Evolutionary conservation across 2,797 vertebrate species (phyloP).

Genomic region (Tenualosa thibaudeaui): DNA sequence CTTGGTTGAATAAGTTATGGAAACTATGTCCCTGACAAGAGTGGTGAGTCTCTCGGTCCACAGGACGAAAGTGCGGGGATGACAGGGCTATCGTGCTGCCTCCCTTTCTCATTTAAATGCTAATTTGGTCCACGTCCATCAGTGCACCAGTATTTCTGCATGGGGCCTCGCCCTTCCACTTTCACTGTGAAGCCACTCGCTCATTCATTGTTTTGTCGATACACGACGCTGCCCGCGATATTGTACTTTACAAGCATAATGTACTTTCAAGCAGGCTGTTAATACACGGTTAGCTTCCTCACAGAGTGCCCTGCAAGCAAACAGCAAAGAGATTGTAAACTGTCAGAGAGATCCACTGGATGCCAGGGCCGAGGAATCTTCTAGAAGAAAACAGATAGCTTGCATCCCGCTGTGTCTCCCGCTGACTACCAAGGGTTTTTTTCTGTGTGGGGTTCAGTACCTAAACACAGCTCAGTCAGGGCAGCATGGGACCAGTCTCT

Average conservation of each 20-base stretch:
- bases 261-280: neutral
- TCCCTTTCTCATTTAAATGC: slow-evolving; percentile 26
- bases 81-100: neutral
- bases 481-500: neutral
- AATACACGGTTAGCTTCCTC: neutral
- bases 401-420: neutral
- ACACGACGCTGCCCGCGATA: neutral
- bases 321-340: neutral
- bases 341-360: neutral
- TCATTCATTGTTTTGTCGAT: slow-evolving; percentile 9
- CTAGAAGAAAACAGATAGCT: neutral
- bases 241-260: neutral
- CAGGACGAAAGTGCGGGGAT: neutral
- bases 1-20: slow-evolving; percentile 59
- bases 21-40: slow-evolving; percentile 42
- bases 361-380: slow-evolving; percentile 4
- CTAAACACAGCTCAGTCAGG: neutral
- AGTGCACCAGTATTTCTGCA: neutral
- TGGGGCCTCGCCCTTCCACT: neutral
- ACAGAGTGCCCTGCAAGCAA: neutral
- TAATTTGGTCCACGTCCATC: slow-evolving; percentile 3
- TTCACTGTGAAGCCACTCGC: neutral
- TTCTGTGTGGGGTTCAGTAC: neutral
- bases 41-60: neutral
- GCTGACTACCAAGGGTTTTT: neutral